A percentile compares a stretch with the other conserved stretches of the same genome.
Evolutionary conservation across 2,888 invertebrate species (phyloP).

Genomic region (Peribatodes rhomboidaria): DNA sequence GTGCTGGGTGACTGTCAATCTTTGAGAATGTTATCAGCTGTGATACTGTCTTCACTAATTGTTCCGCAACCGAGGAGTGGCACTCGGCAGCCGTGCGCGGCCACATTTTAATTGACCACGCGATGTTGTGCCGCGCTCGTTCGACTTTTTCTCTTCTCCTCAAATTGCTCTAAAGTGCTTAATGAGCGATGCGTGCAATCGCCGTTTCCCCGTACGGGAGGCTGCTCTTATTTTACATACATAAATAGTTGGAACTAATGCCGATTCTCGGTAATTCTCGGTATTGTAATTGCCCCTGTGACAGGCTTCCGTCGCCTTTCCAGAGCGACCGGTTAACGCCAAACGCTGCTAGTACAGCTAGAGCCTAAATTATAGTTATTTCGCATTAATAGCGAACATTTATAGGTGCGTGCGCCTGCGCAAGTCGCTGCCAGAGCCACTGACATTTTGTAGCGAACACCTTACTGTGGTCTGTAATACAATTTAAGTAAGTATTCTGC

Average conservation of each 20-base stretch:
- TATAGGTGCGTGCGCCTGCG: constrained; percentile 80
- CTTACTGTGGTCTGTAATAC: constrained; percentile 50
- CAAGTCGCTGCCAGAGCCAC: constrained; percentile 67
- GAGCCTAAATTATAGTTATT: constrained; percentile 82
- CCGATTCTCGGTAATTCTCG: constrained; percentile 85
- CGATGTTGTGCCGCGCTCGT: constrained; percentile 79
- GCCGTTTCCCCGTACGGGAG: constrained; percentile 84
- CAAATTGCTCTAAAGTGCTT: constrained; percentile 87
- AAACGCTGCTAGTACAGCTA: constrained; percentile 62
- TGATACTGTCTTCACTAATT: constrained; percentile 29
- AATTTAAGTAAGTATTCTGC: constrained; percentile 50
- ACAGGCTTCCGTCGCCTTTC: constrained; percentile 85
- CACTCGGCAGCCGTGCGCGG: constrained; percentile 72
- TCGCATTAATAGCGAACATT: constrained; percentile 77
- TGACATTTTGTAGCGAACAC: constrained; percentile 70
- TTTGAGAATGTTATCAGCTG: constrained; percentile 22
- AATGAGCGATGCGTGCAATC: constrained; percentile 86
- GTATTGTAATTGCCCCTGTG: constrained; percentile 85
- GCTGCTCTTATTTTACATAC: constrained; percentile 85
- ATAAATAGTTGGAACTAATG: constrained; percentile 86
- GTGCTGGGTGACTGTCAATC: background rate
- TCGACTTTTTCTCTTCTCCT: constrained; percentile 82
- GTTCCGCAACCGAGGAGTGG: constrained; percentile 46
- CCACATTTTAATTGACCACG: constrained; percentile 86
- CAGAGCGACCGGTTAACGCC: constrained; percentile 75